Evolutionary conservation across 2,113 vertebrate genomes (phyloP), one percentile per base, ranked within the genome.

Genomic region (Ranitomeya imitator): DNA sequence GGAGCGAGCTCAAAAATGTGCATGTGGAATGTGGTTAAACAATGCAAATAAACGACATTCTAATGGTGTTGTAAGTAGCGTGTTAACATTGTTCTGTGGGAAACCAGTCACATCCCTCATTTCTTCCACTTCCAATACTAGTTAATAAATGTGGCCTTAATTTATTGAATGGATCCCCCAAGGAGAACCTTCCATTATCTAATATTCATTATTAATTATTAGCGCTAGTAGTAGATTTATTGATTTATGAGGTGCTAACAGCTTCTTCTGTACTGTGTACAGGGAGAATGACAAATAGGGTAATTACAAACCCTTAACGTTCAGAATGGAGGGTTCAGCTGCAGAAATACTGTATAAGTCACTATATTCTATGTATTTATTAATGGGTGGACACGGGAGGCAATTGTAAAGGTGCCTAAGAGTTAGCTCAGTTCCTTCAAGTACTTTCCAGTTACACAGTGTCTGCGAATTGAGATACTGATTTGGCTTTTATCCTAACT

Each of bases 1-100:
- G 83, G 83, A 60, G 73, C 83, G 31, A 5, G 23, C 69, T 76
- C 67, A 85, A 85, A 73, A 76, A 85, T 85, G 67, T 21, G 55
- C 26, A 37, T 59, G 83, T 57, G 83, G 83, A 85, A 85, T 85
- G 83, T 85, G 83, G 83, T 85, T 76, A 85, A 74, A 76, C 83
- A 85, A 73, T 74, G 83, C 69, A 85, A 85, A 73, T 74, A 85
- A 73, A 59, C 52, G 19, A 31, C 83, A 59, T 73, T 59, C 65
- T 59, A 59, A 31, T 71, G 57, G 52, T 73, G 59, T 85, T 85
- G 51, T 71, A 85, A 85, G 61, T 67, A 83, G 67, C 67, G 23
- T 85, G 23, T 85, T 85, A 71, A 85, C 65, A 57, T 57, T 83
- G 65, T 85, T 85, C 67, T 85, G 83, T 85, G 83, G 83, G 83